Evolutionary conservation across 2,797 vertebrate genomes (phyloP), one percentile per base, ranked within the genome.

Genomic region (Melopsittacus undulatus): DNA sequence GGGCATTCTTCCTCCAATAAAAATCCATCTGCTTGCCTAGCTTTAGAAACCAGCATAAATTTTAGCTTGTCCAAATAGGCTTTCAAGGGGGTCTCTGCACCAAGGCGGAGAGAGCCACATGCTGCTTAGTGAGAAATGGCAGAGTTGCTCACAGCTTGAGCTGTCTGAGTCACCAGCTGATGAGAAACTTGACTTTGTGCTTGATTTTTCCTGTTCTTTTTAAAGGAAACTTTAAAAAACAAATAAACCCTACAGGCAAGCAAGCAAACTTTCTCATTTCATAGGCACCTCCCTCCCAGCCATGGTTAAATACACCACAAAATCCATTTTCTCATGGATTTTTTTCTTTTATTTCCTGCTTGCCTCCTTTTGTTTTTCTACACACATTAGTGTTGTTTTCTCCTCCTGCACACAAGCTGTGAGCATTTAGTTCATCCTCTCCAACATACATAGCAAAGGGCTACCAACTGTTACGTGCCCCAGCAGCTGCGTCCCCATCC

Each of bases 261-360:
- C 72, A 87, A 84, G 72, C 21, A 82, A 95, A 87, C 86, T 87
- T 87, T 95, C 86, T 80, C 78, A 90, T 94, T 97, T 92, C 64
- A 52, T 57, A 92, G 83, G 61, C 89, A 68, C 56, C 75, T 63
- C 32, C 82, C 63, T 83, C 89, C 40, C 5, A 92, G 80, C 80
- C 80, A 72, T 64, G 64, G 70, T 89, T 87, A 94, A 96, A 92
- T n/a, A 89, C 78, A 77, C 81, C 81, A 91, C 87, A 96, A 93
- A 95, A 95, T 94, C 88, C 78, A 83, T 92, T 84, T 96, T 94
- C 94, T 89, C 94, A 70, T 90, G 95, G 90, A 80, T 85, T 91
- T 93, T 93, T 87, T 79, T 63, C 38, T 69, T 89, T 89, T 96
- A 51, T 89, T 95, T 95, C 94, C 93, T 93, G 68, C 68, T 83